phyloP scores from a whole-genome alignment of 1,140 invertebrate genomes.

The Drosophila saltans region DNA sequence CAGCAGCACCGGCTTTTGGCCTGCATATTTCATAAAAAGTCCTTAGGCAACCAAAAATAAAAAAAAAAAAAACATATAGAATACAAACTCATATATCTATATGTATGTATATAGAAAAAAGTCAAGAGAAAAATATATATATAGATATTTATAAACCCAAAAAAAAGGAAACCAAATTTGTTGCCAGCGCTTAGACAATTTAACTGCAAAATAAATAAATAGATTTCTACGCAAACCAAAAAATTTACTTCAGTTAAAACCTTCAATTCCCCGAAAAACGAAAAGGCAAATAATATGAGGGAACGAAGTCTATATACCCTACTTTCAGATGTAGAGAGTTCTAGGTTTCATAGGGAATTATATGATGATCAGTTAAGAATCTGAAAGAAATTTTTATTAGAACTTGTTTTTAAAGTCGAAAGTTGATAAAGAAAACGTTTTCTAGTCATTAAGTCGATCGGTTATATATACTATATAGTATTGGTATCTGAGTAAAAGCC shows the following conservation, averaged over 20 bases:
- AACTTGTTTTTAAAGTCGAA: too few species aligned
- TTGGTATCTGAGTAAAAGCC: too few species aligned
- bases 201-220: conserved; percentile 29
- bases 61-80: conserved; percentile 12
- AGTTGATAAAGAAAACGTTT: too few species aligned
- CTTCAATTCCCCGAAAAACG: neutral
- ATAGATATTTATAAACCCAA: neutral
- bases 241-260: neutral
- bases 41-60: conserved; percentile 32
- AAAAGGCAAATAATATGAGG: neutral
- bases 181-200: conserved; percentile 36
- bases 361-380: too few species aligned
- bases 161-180: conserved; percentile 13
- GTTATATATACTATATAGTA: too few species aligned
- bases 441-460: too few species aligned
- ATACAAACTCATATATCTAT: neutral
- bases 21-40: conserved; percentile 51
- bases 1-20: conserved; percentile 23
- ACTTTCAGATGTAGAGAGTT: neutral
- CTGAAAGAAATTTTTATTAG: too few species aligned
- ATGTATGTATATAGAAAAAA: neutral
- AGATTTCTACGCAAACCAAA: conserved; percentile 8
- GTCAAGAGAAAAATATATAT: neutral
- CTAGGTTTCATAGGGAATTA: too few species aligned
- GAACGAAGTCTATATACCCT: neutral